These are phyloP conservation scores for Icerya purchasi DNA, from an alignment of 2,888 invertebrate species.

Conservation along the genomic window DNA sequence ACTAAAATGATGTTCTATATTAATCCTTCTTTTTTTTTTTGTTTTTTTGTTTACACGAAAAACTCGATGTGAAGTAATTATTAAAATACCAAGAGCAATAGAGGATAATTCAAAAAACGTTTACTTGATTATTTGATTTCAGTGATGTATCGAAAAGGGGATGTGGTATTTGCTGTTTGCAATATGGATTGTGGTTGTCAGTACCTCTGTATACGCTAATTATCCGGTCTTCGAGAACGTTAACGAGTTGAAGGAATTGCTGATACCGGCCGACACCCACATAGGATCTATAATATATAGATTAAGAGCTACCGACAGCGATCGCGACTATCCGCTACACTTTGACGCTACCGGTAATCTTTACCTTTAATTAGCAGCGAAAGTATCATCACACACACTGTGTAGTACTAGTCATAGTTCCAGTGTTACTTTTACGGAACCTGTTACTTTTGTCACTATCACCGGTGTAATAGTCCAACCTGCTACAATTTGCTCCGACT, in stretches of 20 bases:
- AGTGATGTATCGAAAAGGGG: constrained; percentile 11
- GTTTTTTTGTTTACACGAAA: no score
- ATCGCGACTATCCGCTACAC: constrained; percentile 64
- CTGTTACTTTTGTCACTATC: background rate
- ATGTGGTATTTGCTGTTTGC: constrained; percentile 10
- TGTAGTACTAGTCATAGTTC: background rate
- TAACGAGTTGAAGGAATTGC: constrained; percentile 57
- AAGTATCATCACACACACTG: background rate
- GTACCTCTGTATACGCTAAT: constrained; percentile 26
- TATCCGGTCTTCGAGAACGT: constrained; percentile 68
- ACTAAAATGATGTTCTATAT: no score
- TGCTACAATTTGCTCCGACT: no score
- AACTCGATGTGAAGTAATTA: no score
- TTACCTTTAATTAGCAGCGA: background rate
- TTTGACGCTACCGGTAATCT: constrained; percentile 39
- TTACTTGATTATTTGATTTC: no score
- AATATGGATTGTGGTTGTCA: constrained; percentile 9
- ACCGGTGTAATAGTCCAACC: no score
- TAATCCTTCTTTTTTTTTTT: no score
- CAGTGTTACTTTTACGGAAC: background rate
- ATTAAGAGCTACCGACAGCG: constrained; percentile 65
- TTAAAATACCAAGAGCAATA: no score
- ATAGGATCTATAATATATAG: constrained; percentile 69
- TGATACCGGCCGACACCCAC: constrained; percentile 63
- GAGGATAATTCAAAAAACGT: no score